Conservation (phyloP, 2,888 invertebrate species). For the Teinopalpus imperialis region DNA sequence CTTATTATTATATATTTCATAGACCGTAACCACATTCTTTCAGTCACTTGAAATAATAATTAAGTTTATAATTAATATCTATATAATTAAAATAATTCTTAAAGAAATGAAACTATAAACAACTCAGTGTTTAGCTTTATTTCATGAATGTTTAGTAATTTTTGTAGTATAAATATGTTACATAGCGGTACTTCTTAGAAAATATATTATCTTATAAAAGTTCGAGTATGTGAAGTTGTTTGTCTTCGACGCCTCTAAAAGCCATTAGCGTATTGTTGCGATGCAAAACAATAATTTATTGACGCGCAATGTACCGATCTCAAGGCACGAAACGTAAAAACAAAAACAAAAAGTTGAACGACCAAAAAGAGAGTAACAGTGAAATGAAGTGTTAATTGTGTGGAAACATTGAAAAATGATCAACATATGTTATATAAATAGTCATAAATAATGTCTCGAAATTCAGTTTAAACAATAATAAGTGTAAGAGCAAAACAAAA, state of each 20-base stretch:
- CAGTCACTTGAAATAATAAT: no score
- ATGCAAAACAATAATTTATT: conserved; percentile 47
- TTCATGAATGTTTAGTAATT: no score
- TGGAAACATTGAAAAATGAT: conserved; percentile 81
- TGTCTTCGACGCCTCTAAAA: conserved; percentile 33
- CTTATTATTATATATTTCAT: no score
- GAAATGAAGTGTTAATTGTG: conserved; percentile 81
- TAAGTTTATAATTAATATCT: no score
- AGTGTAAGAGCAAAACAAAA: conserved; percentile 75
- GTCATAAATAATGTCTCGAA: conserved; percentile 77
- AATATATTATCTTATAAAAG: conserved; percentile 19
- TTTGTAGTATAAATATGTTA: background rate
- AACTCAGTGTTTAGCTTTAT: no score
- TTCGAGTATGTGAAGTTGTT: conserved; percentile 30
- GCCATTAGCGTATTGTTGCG: conserved; percentile 42
- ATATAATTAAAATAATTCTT: no score
- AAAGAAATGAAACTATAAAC: no score
- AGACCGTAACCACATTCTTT: no score
- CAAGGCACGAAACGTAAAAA: conserved; percentile 52
- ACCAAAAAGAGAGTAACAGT: conserved; percentile 70
- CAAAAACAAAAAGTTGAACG: conserved; percentile 48
- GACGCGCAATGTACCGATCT: conserved; percentile 40
- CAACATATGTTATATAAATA: conserved; percentile 82
- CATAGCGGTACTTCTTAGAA: conserved; percentile 4
- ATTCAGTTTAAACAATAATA: conserved; percentile 82